These are phyloP conservation scores for Heterotilapia buettikoferi DNA, from an alignment of 2,113 vertebrate genomes.

Conservation along the genomic window DNA sequence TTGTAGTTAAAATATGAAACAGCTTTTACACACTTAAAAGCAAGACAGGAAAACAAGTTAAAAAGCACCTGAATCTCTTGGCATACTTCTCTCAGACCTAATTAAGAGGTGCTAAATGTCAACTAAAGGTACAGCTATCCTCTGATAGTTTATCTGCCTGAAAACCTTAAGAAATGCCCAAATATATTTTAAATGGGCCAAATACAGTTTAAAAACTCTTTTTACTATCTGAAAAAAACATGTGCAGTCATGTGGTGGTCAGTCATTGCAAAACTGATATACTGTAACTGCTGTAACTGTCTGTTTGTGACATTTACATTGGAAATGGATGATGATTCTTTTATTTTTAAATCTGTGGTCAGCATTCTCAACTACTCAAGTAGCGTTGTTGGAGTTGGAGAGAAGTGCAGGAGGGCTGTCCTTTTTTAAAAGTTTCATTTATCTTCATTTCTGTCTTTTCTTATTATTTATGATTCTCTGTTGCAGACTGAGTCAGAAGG, in stretches of 20 bases:
- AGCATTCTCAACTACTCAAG: background rate
- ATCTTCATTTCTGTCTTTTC: background rate
- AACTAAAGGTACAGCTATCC: constrained; percentile 22
- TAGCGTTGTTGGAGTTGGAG: background rate
- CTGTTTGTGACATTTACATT: background rate
- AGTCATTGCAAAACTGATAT: background rate
- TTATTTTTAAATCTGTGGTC: background rate
- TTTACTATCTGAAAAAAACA: background rate
- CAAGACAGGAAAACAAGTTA: background rate
- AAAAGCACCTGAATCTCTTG: constrained; percentile 7
- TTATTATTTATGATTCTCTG: background rate
- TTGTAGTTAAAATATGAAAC: constrained; percentile 1
- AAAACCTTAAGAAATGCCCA: constrained; percentile 15
- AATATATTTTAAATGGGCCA: background rate
- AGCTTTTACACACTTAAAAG: background rate
- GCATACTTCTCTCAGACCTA: background rate
- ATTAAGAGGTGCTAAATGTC: constrained; percentile 27
- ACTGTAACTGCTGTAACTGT: background rate
- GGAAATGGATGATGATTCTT: background rate
- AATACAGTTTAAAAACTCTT: background rate
- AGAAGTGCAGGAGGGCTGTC: background rate
- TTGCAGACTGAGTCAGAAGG: background rate
- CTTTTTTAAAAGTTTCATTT: background rate
- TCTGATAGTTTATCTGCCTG: constrained; percentile 11
- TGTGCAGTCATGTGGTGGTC: background rate